Conservation (phyloP, 2,888 invertebrate species). For the Dyspetes luteomarginatus region DNA sequence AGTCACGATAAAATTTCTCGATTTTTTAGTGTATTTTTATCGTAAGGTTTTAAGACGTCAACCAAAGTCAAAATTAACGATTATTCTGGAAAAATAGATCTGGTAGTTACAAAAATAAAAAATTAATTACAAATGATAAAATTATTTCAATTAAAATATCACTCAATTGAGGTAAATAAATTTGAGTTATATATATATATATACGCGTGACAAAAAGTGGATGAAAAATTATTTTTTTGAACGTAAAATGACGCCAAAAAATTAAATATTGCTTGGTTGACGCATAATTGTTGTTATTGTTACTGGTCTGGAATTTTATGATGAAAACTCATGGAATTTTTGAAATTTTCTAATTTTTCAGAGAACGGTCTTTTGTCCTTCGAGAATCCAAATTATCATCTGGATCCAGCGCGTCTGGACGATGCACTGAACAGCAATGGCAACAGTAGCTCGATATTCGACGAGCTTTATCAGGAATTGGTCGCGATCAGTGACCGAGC, state of each 20-base stretch:
- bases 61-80: no score
- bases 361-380: conserved; percentile 96
- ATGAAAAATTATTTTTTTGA: no score
- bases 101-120: no score
- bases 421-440: conserved; percentile 89
- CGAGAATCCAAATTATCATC: conserved; percentile 95
- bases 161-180: no score
- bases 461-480: conserved; percentile 88
- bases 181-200: no score
- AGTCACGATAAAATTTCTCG: no score
- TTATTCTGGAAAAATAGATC: no score
- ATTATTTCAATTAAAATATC: no score
- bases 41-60: not conserved
- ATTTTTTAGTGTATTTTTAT: not conserved
- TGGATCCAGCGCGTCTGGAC: conserved; percentile 91
- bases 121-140: no score
- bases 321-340: not conserved
- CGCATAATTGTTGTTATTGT: not conserved
- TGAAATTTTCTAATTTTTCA: conserved; percentile 84
- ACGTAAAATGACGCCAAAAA: no score
- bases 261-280: no score
- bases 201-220: no score
- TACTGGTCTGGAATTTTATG: not conserved
- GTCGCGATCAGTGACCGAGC: conserved; percentile 83
- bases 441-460: conserved; percentile 87